Evolutionary conservation across 2,888 invertebrate genomes (phyloP), one percentile per base, ranked within the genome.

Genomic region (Idaea aversata): DNA sequence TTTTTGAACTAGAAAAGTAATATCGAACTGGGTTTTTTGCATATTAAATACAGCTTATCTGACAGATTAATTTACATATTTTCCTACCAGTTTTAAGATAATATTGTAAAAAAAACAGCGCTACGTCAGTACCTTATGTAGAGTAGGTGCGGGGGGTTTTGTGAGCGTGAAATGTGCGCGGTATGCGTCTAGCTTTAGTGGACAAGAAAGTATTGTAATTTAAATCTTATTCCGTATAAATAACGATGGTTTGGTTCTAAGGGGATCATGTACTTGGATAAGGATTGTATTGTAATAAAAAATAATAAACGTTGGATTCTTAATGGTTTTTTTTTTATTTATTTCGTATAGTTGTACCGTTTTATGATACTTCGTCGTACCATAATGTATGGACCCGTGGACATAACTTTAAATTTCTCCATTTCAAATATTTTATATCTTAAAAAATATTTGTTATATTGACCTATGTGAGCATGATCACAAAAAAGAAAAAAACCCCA

Each of bases 111-210:
- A 61, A 67, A 66, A 70, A 67, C 72, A 74, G 74, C 72, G 74
- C 74, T 74, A 74, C 74, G 67, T 67, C 71, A 66, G 72, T 74
- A 74, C 74, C 74, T 74, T 67, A 67, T 72, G 71, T 71, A 67
- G 68, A 72, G 71, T 67, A 66, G 65, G 59, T 34, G 71, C 73
- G 71, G 64, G 71, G 70, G 67, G 73, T 74, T 69, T 70, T 58
- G 34, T 34, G 34, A 16, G 34, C 59, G 59, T 59, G 34, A 25
- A 25, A 34, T 59, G 59, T 13, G 59, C 64, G 62, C 25, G 35
- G n/a, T 69, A 65, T 68, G 65, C 57, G 67, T 64, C 64, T 66
- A 67, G 63, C 63, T 59, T 69, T 68, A 70, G 60, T 59, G 25
- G 47, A 63, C 16, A 10, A 7, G 16, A 16, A 25, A 15, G 59